Conservation (phyloP, 1,140 invertebrate genomes). For the Idris sp. region DNA sequence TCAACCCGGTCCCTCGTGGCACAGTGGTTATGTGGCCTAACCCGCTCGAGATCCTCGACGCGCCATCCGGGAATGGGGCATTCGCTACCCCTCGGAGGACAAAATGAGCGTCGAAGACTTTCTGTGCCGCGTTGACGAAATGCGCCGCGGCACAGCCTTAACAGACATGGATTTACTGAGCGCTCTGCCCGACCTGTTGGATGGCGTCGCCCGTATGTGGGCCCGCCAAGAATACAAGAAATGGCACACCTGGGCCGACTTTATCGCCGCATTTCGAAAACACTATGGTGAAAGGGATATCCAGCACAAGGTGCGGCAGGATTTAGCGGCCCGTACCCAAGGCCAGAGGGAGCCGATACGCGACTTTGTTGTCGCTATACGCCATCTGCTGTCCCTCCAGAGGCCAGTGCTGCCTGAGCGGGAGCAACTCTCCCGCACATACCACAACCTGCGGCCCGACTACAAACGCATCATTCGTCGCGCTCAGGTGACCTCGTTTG, state of each 20-base stretch:
- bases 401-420: no score
- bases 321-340: slow-evolving; percentile 1
- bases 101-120: slow-evolving; percentile 7
- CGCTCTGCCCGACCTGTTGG: slow-evolving; percentile 5
- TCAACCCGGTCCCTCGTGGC: no score
- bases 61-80: slow-evolving; percentile 7
- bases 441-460: no score
- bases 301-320: neutral
- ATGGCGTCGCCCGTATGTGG: slow-evolving; percentile 1
- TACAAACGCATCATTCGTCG: no score
- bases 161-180: slow-evolving; percentile 1
- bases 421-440: no score
- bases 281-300: neutral
- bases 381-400: no score
- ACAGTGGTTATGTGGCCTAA: no score
- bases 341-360: neutral
- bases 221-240: neutral
- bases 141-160: neutral
- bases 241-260: slow-evolving; percentile 4
- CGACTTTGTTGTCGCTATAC: neutral
- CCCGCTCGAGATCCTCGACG: no score
- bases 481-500: no score
- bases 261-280: neutral
- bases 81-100: neutral
- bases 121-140: neutral